A percentile compares a stretch with the other conserved stretches of the same genome.
These are phyloP conservation scores for Sussaba pulchella DNA, from an alignment of 2,888 invertebrate species.

Conservation along the genomic window DNA sequence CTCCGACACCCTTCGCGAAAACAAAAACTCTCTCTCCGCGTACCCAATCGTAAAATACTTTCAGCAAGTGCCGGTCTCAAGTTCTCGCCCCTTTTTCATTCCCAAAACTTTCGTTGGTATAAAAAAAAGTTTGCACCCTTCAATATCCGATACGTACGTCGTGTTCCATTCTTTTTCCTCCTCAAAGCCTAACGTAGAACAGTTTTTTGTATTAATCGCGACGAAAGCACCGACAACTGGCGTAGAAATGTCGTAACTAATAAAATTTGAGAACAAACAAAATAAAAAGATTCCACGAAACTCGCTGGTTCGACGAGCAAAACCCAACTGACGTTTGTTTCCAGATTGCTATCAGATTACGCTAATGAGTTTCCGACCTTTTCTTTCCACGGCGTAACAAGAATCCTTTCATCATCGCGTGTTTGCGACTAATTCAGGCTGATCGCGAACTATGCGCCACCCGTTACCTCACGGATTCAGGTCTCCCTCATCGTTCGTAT, in stretches of 20 bases:
- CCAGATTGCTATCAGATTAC: constrained; percentile 63
- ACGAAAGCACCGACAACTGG: no score
- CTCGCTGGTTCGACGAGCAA: no score
- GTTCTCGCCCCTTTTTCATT: not conserved
- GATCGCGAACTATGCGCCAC: not conserved
- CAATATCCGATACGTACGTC: constrained; percentile 9
- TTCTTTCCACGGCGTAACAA: constrained; percentile 63
- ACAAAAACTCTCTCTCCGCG: constrained; percentile 39
- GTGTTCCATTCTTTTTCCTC: not conserved
- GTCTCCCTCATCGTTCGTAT: not conserved
- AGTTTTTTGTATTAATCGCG: no score
- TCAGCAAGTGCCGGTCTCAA: constrained; percentile 38
- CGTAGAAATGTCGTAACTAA: no score
- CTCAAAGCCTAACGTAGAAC: no score
- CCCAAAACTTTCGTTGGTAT: no score
- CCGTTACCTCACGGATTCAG: not conserved
- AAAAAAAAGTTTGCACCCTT: no score
- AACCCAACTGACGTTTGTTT: constrained; percentile 49
- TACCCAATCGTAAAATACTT: constrained; percentile 63
- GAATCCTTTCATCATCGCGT: constrained; percentile 52
- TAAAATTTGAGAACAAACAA: no score
- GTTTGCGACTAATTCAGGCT: constrained; percentile 40
- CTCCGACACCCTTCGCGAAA: constrained; percentile 60
- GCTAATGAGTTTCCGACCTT: constrained; percentile 28
- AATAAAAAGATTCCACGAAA: no score